Evolutionary conservation across 92 coral and sea anemone genomes (phyloP).

Genomic region (Epizoanthus scotinus): DNA sequence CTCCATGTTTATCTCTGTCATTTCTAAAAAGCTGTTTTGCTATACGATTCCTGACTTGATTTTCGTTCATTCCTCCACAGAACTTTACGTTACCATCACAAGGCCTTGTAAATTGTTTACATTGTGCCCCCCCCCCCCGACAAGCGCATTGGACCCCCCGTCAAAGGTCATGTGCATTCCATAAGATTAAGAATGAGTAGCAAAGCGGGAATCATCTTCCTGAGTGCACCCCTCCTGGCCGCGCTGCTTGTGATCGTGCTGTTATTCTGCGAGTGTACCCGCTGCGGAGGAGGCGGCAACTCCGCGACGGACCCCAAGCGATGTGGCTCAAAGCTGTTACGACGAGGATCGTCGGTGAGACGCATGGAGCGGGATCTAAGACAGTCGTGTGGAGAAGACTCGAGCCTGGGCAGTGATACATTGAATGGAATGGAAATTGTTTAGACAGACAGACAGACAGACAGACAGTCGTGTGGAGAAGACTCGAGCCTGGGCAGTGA

Average conservation of each 20-base stretch:
- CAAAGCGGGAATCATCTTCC: background rate
- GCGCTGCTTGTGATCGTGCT: conserved; percentile 14
- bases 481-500: too few relatives aligned
- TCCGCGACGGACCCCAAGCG: background rate
- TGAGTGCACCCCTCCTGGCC: conserved; percentile 15
- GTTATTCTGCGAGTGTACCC: conserved; percentile 29
- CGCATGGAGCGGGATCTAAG: background rate
- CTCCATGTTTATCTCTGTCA: too few relatives aligned
- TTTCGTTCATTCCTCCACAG: too few relatives aligned
- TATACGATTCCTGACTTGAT: too few relatives aligned
- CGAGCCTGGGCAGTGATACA: conserved; percentile 8
- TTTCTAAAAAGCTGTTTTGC: too few relatives aligned
- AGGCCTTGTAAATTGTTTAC: too few relatives aligned
- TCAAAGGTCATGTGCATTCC: background rate
- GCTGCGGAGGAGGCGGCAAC: background rate
- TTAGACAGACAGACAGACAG: too few relatives aligned
- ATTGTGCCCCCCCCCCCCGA: too few relatives aligned
- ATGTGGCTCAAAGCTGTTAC: background rate
- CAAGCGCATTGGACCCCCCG: too few relatives aligned
- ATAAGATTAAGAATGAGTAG: background rate
- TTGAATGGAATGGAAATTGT: background rate
- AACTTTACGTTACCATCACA: too few relatives aligned
- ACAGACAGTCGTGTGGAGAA: too few relatives aligned
- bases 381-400: background rate
- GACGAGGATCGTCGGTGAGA: conserved; percentile 6